Percentiles rank a stretch among this genome's conserved stretches.
These are phyloP conservation scores for Brachyopa scutellaris DNA, from an alignment of 2,888 invertebrate genomes.

Conservation along the genomic window DNA sequence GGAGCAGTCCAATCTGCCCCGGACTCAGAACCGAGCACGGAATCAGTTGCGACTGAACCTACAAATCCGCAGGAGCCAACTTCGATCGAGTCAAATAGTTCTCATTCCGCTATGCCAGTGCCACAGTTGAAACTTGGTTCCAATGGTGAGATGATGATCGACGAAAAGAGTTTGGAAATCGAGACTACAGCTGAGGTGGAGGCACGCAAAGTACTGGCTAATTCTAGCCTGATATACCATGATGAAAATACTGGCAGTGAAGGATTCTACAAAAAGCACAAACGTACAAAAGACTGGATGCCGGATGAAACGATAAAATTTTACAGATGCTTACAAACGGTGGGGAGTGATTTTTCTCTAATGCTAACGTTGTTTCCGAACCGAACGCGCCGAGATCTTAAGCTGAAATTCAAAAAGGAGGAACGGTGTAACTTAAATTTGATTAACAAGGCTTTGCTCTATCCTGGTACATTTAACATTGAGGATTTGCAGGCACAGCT, in stretches of 20 bases:
- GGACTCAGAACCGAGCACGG: slow-evolving; percentile 76
- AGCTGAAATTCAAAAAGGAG: slow-evolving; percentile 96
- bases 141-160: slow-evolving; percentile 92
- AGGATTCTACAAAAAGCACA: slow-evolving; percentile 86
- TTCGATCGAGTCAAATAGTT: slow-evolving; percentile 59
- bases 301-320: slow-evolving; percentile 93
- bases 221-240: slow-evolving; percentile 86
- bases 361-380: slow-evolving; percentile 93
- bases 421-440: slow-evolving; percentile 89
- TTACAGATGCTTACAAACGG: slow-evolving; percentile 92
- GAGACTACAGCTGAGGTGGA: slow-evolving; percentile 87
- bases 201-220: slow-evolving; percentile 85
- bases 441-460: slow-evolving; percentile 89
- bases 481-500: slow-evolving; percentile 84
- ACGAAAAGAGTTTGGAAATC: slow-evolving; percentile 89
- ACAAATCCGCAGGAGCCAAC: not conserved
- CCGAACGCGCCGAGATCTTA: slow-evolving; percentile 90
- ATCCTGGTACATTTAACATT: slow-evolving; percentile 87
- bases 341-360: slow-evolving; percentile 96
- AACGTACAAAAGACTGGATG: slow-evolving; percentile 89
- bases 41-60: slow-evolving; percentile 77
- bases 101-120: slow-evolving; percentile 84
- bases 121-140: slow-evolving; percentile 94
- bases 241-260: slow-evolving; percentile 83
- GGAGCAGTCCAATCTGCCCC: slow-evolving; percentile 73